phyloP scores from a whole-genome alignment of 2,888 invertebrate species.

The Ophioninae sp. region DNA sequence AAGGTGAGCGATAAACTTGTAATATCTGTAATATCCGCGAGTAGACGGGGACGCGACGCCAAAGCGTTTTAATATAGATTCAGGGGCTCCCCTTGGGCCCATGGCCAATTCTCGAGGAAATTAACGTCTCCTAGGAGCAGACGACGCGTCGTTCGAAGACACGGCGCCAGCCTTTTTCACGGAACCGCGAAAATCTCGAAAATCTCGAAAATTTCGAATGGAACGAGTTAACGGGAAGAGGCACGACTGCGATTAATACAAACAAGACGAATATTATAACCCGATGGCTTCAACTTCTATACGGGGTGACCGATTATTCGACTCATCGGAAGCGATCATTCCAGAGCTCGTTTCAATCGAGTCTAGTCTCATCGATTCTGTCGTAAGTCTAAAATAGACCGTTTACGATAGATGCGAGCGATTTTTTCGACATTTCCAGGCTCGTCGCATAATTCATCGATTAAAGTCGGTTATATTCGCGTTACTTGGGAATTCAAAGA shows the following conservation, averaged over 20 bases:
- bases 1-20: conserved; percentile 7
- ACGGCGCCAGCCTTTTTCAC: not conserved
- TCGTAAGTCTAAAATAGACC: too few species aligned
- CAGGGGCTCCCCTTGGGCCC: conserved; percentile 28
- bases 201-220: not conserved
- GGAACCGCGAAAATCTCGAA: conserved; percentile 3
- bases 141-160: conserved; percentile 6
- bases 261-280: not conserved
- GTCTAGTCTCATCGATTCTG: too few species aligned
- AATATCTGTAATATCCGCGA: conserved; percentile 5
- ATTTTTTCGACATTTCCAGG: too few species aligned
- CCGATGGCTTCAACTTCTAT: not conserved
- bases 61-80: conserved; percentile 32
- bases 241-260: not conserved
- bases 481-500: too few species aligned
- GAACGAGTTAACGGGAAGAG: not conserved
- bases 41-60: conserved; percentile 24
- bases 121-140: conserved; percentile 22
- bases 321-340: too few species aligned
- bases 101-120: conserved; percentile 38
- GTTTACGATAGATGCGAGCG: too few species aligned
- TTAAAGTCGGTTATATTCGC: too few species aligned
- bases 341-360: too few species aligned
- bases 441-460: too few species aligned
- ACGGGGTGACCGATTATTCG: not conserved